Conservation (phyloP, 2,113 vertebrate species). For the Alectura lathami region DNA sequence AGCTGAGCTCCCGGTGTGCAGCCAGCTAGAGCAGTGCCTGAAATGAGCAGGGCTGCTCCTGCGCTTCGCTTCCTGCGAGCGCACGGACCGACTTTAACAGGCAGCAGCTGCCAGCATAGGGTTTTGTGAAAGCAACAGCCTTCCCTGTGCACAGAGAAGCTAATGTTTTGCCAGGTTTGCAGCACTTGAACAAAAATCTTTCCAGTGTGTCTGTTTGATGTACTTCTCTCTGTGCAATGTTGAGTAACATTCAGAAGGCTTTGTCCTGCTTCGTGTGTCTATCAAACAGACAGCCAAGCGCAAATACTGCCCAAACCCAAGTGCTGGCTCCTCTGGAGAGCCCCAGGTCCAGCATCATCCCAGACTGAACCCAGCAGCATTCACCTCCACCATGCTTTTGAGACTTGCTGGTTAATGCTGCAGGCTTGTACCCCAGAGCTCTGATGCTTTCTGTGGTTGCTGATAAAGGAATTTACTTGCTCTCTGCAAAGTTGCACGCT, state of each 20-base stretch:
- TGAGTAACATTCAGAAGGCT: neutral
- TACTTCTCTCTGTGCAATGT: neutral
- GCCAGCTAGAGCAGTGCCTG: neutral
- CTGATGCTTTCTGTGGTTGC: neutral
- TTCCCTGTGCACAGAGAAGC: fast-evolving
- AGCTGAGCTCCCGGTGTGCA: neutral
- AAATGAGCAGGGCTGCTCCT: neutral
- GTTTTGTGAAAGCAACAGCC: neutral
- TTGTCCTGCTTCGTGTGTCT: neutral
- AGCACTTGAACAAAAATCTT: neutral
- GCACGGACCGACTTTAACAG: neutral
- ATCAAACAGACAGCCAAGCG: neutral
- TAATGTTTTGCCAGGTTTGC: neutral
- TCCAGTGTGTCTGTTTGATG: neutral
- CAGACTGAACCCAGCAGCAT: neutral
- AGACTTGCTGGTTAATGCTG: neutral
- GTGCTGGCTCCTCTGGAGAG: neutral
- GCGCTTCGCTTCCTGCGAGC: neutral
- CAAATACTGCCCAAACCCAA: neutral
- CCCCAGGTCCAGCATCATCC: neutral
- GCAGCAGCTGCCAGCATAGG: neutral
- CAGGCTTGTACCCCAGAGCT: neutral
- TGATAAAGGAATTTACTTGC: neutral
- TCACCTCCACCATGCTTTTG: neutral
- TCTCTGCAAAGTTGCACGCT: neutral